Evolutionary conservation across 2,797 vertebrate species (phyloP), one percentile per base, ranked within the genome.

Genomic region (Triplophysa bombifrons): DNA sequence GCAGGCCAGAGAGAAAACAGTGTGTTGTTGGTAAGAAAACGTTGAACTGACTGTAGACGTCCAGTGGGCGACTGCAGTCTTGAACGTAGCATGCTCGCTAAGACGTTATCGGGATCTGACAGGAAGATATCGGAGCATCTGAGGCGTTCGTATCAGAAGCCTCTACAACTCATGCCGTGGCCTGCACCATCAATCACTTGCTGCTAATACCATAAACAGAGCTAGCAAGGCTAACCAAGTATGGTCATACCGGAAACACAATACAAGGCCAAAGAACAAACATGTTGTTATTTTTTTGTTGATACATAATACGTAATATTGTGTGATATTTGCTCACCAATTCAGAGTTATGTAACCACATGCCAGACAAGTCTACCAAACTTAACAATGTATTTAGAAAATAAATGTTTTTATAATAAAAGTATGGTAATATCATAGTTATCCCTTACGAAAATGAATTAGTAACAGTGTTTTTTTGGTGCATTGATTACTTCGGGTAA

Each of bases 41-140:
- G 50, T 41, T 58, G 72, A 80, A 85, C 78, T 64, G 74, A 50
- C 55, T 34, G 46, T 14, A 38, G 19, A 76, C 46, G 78, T 65
- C 81, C 34, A 77, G 74, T 19, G 74, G 76, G 76, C 65, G 5
- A 55, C 69, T 51, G 63, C 34, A 25, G 74, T 68, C 65, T 66
- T 56, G 67, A 65, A 71, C 63, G 34, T 68, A 58, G 72, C 48
- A 30, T n/a, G 51, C 68, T 67, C 30, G 65, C 72, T 34, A n/a
- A 64, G 48, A 48, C 58, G 88, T 94, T 93, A 94, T 93, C 93
- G 87, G 90, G 85, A 93, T 94, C 92, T 93, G 93, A 93, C 92
- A 92, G 88, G 81, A 90, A 89, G 93, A 93, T 93, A 92, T 92
- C 89, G 87, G 90, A 92, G 92, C 93, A 93, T 93, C 91, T 92